Evolutionary conservation across 2,113 vertebrate species (phyloP), one percentile per base, ranked within the genome.

Genomic region (Miniopterus natalensis): DNA sequence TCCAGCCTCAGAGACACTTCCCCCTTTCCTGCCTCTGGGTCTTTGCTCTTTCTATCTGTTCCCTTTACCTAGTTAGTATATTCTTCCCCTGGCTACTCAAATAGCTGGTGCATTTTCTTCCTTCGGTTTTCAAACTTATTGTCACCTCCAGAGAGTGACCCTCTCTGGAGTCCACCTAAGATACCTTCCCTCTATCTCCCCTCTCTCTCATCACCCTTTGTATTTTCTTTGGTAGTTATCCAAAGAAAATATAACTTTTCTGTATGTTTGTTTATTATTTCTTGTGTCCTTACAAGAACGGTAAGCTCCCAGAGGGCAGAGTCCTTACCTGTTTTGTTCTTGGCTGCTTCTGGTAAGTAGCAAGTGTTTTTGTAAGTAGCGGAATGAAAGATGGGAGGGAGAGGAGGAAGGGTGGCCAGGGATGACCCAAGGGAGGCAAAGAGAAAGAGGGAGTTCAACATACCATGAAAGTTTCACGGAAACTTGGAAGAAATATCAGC

Each of bases 401-500:
- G 7, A 45, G 55, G 45, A 75, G 17, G 36, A 42, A 66, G 66
- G 83, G 40, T 87, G 14, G n/a, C 70, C 12, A 36, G 27, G 73
- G 27, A 45, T 29, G n/a, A 70, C 45, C 36, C 40, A 71, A 86
- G 57, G 71, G 13, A 86, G 31, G 27, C 8, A 8, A 73, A 85
- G 29, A 74, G 15, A 70, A 73, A 42, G 42, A 51, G 21, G 45
- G 36, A 94, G 31, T 12, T 47, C 23, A 75, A 25, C 0, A 8
- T 66, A 27, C 25, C 73, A 70, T 88, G 70, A 74, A 77, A 92
- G 10, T 81, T 59, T 90, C 78, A 71, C 65, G 51, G 59, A 84
- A 95, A 84, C 25, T 92, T 95, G 80, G 59, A 95, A 96, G 51
- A 88, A 78, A 66, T 27, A 29, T 47, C 53, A 90, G 13, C 45